phyloP scores from a whole-genome alignment of 1,140 invertebrate genomes.

The Oncopodura yosiiana region DNA sequence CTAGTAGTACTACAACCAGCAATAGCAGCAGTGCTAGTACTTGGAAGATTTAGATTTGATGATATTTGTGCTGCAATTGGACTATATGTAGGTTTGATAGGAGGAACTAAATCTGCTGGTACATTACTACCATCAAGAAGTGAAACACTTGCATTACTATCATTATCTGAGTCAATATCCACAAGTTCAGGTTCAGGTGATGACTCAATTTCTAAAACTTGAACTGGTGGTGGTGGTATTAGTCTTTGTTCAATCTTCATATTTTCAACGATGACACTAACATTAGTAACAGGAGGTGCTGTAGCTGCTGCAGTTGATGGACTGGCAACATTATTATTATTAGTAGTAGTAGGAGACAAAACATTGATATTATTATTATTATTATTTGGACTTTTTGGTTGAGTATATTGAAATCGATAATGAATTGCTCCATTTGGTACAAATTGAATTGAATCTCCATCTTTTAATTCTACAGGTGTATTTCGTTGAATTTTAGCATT shows the following conservation, averaged over 20 bases:
- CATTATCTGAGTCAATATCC: too few relatives aligned
- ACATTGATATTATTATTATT: neutral
- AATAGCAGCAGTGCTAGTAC: too few relatives aligned
- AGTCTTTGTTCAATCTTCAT: neutral
- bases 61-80: too few relatives aligned
- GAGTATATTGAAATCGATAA: conserved; percentile 15
- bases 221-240: neutral
- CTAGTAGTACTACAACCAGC: too few relatives aligned
- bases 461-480: conserved; percentile 2
- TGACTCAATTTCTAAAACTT: too few relatives aligned
- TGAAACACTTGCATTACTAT: too few relatives aligned
- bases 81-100: too few relatives aligned
- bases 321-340: neutral
- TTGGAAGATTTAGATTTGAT: too few relatives aligned
- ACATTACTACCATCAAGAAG: too few relatives aligned
- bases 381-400: neutral
- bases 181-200: too few relatives aligned
- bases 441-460: conserved; percentile 19
- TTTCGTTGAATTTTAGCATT: conserved; percentile 4
- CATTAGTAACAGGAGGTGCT: neutral
- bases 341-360: neutral
- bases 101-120: too few relatives aligned
- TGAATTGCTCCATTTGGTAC: conserved; percentile 24
- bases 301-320: neutral
- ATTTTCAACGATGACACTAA: neutral